Evolutionary conservation across 1,140 invertebrate genomes (phyloP), one percentile per base, ranked within the genome.

Genomic region (Odontomachus brunneus): DNA sequence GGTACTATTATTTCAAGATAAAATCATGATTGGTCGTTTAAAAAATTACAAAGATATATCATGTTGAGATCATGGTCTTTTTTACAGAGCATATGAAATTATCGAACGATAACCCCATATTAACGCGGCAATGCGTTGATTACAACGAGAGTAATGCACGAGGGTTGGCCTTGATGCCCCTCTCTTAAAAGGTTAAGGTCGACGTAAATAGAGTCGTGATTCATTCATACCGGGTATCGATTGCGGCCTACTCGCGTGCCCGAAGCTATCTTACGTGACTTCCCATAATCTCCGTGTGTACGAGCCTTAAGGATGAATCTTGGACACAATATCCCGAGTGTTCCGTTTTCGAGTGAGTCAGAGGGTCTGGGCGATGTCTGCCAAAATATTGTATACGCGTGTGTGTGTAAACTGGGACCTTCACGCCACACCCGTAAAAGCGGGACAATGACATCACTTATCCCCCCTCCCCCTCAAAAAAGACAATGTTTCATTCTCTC

Each of bases 311-410:
- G 49, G 38, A 84, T 65, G 73, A 75, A 85, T 80, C 78, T 53
- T n/a, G 33, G 38, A 74, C 60, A 85, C 76, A 87, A 87, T 80
- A 73, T 33, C 22, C 44, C 24, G 59, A 73, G 74, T 83, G 80
- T 88, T 76, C 62, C 66, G 19, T 55, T 84, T 82, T 66, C 29
- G 38, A 59, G 75, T 85, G 80, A 86, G 66, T 89, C 85, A 82
- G 26, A 75, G 44, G 73, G 51, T 26, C 51, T 19, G 53, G 26
- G 48, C 48, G 59, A 73, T 63, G 66, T 83, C 63, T 87, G 69
- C 83, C 85, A 82, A 87, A 89, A 89, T 85, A 89, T 87, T 85
- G 38, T 75, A 84, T 67, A 48, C 19, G 22, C 44, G 24, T 33
- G 29, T 14, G 12, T 19, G 22, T 19, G 5, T 19, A 60, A 0